Conservation (phyloP, 2,113 vertebrate species). For the Aphyosemion australe region DNA sequence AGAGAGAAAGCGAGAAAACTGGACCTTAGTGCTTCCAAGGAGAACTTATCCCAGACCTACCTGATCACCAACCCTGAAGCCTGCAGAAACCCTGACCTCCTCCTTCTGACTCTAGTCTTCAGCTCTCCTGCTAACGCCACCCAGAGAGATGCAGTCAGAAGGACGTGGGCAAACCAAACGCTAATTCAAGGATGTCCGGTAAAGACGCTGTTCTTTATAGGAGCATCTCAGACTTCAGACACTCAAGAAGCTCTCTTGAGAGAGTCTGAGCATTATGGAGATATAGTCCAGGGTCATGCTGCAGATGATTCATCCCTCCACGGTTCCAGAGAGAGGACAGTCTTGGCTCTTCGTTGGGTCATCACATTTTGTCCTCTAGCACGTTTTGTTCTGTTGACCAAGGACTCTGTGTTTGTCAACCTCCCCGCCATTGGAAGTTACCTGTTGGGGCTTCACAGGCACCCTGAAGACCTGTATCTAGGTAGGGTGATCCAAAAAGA, state of each 20-base stretch:
- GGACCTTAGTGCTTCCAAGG: constrained; percentile 70
- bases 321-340: constrained; percentile 77
- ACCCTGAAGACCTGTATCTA: constrained; percentile 84
- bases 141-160: constrained; percentile 81
- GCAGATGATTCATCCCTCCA: constrained; percentile 73
- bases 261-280: constrained; percentile 79
- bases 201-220: constrained; percentile 83
- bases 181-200: constrained; percentile 65
- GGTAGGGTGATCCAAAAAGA: constrained; percentile 85
- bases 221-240: constrained; percentile 67
- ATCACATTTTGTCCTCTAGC: constrained; percentile 86
- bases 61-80: constrained; percentile 58
- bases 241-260: constrained; percentile 71
- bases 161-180: constrained; percentile 86
- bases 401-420: constrained; percentile 84
- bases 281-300: constrained; percentile 83
- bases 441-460: constrained; percentile 81
- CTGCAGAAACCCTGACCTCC: constrained; percentile 79
- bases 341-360: constrained; percentile 83
- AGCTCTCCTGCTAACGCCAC: constrained; percentile 81
- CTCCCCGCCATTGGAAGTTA: constrained; percentile 80
- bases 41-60: constrained; percentile 80
- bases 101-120: constrained; percentile 85
- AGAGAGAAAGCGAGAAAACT: constrained; percentile 86
- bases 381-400: constrained; percentile 84